A percentile compares a stretch with the other conserved stretches of the same genome.
phyloP scores from a whole-genome alignment of 2,113 vertebrate genomes.

The Chitala chitala region DNA sequence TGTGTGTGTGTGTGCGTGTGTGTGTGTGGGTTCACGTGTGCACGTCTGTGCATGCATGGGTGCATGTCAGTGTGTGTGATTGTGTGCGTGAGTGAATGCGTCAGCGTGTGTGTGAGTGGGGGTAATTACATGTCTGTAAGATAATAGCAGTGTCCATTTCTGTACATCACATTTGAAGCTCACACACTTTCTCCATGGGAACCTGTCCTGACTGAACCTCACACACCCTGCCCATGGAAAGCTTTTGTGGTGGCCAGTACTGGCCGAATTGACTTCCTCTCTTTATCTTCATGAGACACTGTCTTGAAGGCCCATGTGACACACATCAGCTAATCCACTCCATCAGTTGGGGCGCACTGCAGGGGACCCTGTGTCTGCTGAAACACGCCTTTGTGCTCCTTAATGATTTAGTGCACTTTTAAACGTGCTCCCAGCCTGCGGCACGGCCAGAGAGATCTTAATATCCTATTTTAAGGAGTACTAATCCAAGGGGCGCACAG shows the following conservation, averaged over 20 bases:
- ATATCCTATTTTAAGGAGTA: constrained; percentile 21
- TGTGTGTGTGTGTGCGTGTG: no score
- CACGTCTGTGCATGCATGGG: no score
- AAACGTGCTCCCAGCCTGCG: no score
- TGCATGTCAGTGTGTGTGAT: no score
- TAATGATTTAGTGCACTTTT: constrained; percentile 14
- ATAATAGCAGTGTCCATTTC: constrained; percentile 52
- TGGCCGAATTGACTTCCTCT: background rate
- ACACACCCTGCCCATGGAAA: constrained; percentile 48
- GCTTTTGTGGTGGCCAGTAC: background rate
- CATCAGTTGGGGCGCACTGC: background rate
- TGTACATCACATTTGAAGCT: no score
- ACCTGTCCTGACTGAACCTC: constrained; percentile 62
- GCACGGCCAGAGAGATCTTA: constrained; percentile 12
- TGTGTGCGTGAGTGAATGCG: no score
- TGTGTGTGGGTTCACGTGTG: no score
- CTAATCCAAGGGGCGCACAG: background rate
- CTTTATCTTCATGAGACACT: background rate
- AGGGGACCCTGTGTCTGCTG: background rate
- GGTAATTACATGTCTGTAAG: constrained; percentile 63
- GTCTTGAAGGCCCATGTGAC: background rate
- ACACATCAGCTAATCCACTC: constrained; percentile 7
- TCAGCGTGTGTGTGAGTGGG: constrained; percentile 37
- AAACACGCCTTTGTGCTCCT: constrained; percentile 14
- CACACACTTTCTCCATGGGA: no score